Evolutionary conservation across 2,888 invertebrate species (phyloP), one percentile per base, ranked within the genome.

Genomic region (Drosophila nr. perissopoda): DNA sequence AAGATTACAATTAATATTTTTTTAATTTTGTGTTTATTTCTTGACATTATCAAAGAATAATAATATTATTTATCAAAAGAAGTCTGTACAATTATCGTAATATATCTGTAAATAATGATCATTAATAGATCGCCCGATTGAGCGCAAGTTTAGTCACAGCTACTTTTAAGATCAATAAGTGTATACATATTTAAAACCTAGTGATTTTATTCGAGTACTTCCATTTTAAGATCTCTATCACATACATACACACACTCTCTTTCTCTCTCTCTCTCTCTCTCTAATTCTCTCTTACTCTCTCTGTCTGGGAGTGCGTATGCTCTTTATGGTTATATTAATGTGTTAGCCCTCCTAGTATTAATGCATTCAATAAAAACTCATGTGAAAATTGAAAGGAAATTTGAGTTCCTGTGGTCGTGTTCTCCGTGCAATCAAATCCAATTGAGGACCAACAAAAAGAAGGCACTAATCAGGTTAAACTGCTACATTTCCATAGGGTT

Each of bases 381-480:
- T 78, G 66, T 61, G 67, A 75, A 73, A 71, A 68, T 38, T 66
- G 31, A 56, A 57, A 27, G 27, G 18, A 10, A 10, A 25, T 11
- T 45, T 11, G 33, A 60, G 52, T 65, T 67, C 8, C 25, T 34
- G 11, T 61, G 76, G 29, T 40, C 34, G 57, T 42, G 63, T 58
- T 58, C 53, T 51, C 57, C 49, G 66, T 67, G 70, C 87, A 85
- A 87, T 87, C 81, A 87, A 79, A 72, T 78, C 69, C 80, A 74
- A 87, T 87, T 84, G 84, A 83, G 56, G 29, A 53, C 66, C 77
- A 82, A 75, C 73, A 82, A 75, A 86, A 81, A 69, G 77, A 73
- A 70, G 48, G 40, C 66, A 69, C 71, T 87, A 83, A 84, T 87
- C 81, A 79, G 76, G 81, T 87, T 86, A 87, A 87, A 68, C 71